Percentiles rank a stretch among this genome's conserved stretches.
phyloP scores from a whole-genome alignment of 2,797 vertebrate genomes.

The Acanthurus tractus region DNA sequence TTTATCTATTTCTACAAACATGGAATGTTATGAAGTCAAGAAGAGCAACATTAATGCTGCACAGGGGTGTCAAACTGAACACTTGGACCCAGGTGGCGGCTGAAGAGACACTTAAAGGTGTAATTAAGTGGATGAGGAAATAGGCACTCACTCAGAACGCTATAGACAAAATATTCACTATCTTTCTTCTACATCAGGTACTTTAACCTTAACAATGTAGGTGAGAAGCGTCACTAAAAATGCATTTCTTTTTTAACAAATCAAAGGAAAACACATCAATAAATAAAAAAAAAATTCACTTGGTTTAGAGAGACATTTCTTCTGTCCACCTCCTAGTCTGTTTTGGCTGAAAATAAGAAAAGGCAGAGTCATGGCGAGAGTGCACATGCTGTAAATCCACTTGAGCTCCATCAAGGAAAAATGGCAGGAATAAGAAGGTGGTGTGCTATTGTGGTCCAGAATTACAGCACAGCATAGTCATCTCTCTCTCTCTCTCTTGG shows the following conservation, averaged over 20 bases:
- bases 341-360: slow-evolving; percentile 36
- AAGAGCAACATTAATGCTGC: slow-evolving; percentile 54
- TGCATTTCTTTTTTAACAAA: slow-evolving; percentile 39
- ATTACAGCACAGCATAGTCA: slow-evolving; percentile 40
- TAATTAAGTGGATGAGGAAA: slow-evolving; percentile 39
- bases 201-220: slow-evolving; percentile 8
- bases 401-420: slow-evolving; percentile 38
- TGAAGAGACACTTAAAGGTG: slow-evolving; percentile 64
- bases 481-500: slow-evolving; percentile 20
- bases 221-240: slow-evolving; percentile 27
- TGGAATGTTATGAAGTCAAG: slow-evolving; percentile 83
- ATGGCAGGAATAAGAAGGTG: slow-evolving; percentile 36
- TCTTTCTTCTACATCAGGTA: slow-evolving; percentile 9
- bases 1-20: slow-evolving; percentile 58
- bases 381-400: slow-evolving; percentile 46
- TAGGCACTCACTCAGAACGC: slow-evolving; percentile 61
- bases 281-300: slow-evolving; percentile 57
- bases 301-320: slow-evolving; percentile 44
- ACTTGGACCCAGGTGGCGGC: slow-evolving; percentile 9
- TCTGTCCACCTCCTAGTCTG: slow-evolving; percentile 35
- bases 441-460: slow-evolving; percentile 43
- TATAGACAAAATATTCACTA: slow-evolving; percentile 32
- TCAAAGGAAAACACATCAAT: slow-evolving; percentile 44
- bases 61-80: slow-evolving; percentile 56
- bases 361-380: slow-evolving; percentile 50